Conservation (phyloP, 1,140 invertebrate genomes). For the Campoletis sonorensis region DNA sequence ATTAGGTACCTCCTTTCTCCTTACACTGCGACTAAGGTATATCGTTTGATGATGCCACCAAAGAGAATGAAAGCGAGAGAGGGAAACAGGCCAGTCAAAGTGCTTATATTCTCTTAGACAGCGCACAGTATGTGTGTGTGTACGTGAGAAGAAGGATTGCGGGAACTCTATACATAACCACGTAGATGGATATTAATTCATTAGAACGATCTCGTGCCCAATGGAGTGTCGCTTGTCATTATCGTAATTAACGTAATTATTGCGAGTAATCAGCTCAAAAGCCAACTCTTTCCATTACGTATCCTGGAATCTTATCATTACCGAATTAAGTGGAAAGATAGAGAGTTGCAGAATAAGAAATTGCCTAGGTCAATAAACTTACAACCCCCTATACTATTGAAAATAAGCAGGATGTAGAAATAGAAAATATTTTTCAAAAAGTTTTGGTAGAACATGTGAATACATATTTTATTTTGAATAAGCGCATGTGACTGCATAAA, state of each 20-base stretch:
- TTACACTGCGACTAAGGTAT: constrained; percentile 14
- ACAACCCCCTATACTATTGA: too few species aligned
- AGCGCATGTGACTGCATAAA: too few species aligned
- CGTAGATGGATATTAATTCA: background rate
- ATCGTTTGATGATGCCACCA: constrained; percentile 41
- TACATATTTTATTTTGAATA: too few species aligned
- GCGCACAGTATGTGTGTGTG: constrained; percentile 35
- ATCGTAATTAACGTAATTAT: constrained; percentile 43
- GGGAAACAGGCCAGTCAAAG: background rate
- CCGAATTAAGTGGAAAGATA: too few species aligned
- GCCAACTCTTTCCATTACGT: background rate
- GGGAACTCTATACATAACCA: background rate
- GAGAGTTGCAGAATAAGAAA: too few species aligned
- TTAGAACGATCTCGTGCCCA: constrained; percentile 12
- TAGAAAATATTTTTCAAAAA: too few species aligned
- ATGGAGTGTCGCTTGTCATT: constrained; percentile 43
- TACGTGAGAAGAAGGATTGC: background rate
- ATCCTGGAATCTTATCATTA: background rate
- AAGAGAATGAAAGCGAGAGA: background rate
- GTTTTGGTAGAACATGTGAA: too few species aligned
- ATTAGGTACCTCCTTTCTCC: constrained; percentile 40
- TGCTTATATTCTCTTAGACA: constrained; percentile 36
- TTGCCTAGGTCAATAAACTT: too few species aligned
- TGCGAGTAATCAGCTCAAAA: background rate
- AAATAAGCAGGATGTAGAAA: too few species aligned